These are phyloP conservation scores for Ailurus styani DNA, from an alignment of 2,113 vertebrate species.

Conservation along the genomic window DNA sequence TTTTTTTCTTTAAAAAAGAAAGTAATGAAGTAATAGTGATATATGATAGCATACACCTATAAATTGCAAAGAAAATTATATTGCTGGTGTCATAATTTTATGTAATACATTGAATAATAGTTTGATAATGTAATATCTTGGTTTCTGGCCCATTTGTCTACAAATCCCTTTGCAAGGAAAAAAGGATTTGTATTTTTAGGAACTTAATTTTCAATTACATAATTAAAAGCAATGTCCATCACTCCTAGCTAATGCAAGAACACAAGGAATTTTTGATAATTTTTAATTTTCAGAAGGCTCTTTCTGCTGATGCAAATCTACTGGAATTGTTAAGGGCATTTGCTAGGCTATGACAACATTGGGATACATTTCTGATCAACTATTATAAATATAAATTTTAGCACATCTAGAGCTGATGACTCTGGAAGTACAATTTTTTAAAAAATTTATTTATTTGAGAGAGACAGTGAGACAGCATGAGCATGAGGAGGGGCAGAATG, in stretches of 20 bases:
- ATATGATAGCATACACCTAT: not conserved
- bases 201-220: not conserved
- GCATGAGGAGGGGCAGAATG: too few species aligned
- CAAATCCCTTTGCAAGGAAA: not conserved
- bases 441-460: not conserved
- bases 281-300: not conserved
- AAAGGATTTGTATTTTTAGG: not conserved
- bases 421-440: not conserved
- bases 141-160: constrained; percentile 14
- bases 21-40: not conserved
- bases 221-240: not conserved
- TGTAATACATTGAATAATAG: not conserved
- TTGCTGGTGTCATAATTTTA: not conserved
- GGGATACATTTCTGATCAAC: not conserved
- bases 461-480: too few species aligned
- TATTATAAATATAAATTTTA: not conserved
- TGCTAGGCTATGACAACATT: not conserved
- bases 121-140: not conserved
- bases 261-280: not conserved
- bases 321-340: not conserved
- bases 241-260: not conserved
- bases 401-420: not conserved
- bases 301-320: not conserved
- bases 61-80: not conserved
- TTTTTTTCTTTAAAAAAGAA: not conserved